These are phyloP conservation scores for Enteromius afrohamiltoni DNA, from an alignment of 2,797 vertebrate genomes.

Conservation along the genomic window DNA sequence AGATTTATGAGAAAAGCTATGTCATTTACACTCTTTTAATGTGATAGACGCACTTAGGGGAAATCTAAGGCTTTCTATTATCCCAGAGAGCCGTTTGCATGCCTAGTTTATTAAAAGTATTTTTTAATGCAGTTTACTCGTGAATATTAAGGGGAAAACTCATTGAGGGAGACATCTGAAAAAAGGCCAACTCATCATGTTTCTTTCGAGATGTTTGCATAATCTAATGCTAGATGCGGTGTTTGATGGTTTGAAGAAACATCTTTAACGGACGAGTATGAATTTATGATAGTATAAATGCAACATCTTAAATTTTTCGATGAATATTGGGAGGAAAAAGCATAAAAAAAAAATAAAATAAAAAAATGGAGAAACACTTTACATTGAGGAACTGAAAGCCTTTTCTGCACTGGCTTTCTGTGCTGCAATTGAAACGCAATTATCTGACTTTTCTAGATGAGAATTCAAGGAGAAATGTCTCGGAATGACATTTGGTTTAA, in stretches of 20 bases:
- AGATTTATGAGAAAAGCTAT: slow-evolving; percentile 34
- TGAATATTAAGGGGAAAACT: background rate
- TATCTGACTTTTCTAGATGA: slow-evolving; percentile 46
- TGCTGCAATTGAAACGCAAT: slow-evolving; percentile 44
- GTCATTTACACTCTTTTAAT: slow-evolving; percentile 49
- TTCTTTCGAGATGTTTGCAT: slow-evolving; percentile 26
- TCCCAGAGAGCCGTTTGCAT: slow-evolving; percentile 34
- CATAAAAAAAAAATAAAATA: background rate
- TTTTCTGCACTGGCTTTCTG: slow-evolving; percentile 10
- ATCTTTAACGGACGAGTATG: slow-evolving; percentile 31
- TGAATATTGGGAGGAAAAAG: slow-evolving; percentile 10
- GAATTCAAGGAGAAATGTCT: slow-evolving; percentile 32
- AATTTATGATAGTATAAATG: slow-evolving; percentile 31
- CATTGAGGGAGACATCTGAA: slow-evolving; percentile 12
- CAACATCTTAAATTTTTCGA: slow-evolving; percentile 41
- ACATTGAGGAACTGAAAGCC: slow-evolving; percentile 33
- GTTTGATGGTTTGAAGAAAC: slow-evolving; percentile 47
- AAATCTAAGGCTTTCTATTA: slow-evolving; percentile 18
- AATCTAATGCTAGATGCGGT: background rate
- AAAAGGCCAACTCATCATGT: slow-evolving; percentile 12
- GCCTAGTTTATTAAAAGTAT: slow-evolving; percentile 36
- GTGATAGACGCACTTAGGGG: slow-evolving; percentile 44
- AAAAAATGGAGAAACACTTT: background rate
- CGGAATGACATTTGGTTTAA: slow-evolving; percentile 38
- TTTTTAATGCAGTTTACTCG: background rate